Percentiles rank a stretch among this genome's conserved stretches.
phyloP scores from a whole-genome alignment of 2,797 vertebrate genomes.

The Schizopygopsis malacanthus region DNA sequence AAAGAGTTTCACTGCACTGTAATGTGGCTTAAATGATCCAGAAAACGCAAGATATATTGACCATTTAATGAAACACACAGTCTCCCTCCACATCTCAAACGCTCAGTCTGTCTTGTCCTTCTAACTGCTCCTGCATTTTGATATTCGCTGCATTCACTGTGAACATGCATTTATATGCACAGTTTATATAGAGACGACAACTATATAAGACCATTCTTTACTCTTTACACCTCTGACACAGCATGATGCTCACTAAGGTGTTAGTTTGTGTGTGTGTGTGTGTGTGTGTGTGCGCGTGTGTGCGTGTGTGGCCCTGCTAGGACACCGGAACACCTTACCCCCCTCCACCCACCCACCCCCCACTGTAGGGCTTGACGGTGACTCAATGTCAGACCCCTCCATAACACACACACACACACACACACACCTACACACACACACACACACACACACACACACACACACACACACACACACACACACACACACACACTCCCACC shows the following conservation, averaged over 20 bases:
- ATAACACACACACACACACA: not conserved
- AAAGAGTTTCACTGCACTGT: conserved; percentile 82
- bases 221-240: not conserved
- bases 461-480: not conserved
- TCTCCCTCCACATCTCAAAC: conserved; percentile 1
- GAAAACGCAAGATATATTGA: conserved; percentile 89
- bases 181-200: not conserved
- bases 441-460: not conserved
- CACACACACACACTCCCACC: too few relatives aligned
- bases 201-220: not conserved
- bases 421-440: not conserved
- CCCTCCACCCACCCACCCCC: too few relatives aligned
- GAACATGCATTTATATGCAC: not conserved
- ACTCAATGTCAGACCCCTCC: conserved; percentile 12
- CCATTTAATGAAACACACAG: conserved; percentile 83
- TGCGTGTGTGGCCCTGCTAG: not conserved
- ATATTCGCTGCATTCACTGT: not conserved
- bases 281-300: too few relatives aligned
- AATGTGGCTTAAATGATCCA: conserved; percentile 89
- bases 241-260: too few relatives aligned
- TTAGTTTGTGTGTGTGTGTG: too few relatives aligned
- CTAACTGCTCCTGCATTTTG: conserved; percentile 14
- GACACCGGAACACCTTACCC: not conserved
- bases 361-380: not conserved
- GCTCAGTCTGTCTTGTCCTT: conserved; percentile 42